A percentile compares a stretch with the other conserved stretches of the same genome.
phyloP scores from a whole-genome alignment of 2,113 vertebrate genomes.

The Coptodon rendalli region DNA sequence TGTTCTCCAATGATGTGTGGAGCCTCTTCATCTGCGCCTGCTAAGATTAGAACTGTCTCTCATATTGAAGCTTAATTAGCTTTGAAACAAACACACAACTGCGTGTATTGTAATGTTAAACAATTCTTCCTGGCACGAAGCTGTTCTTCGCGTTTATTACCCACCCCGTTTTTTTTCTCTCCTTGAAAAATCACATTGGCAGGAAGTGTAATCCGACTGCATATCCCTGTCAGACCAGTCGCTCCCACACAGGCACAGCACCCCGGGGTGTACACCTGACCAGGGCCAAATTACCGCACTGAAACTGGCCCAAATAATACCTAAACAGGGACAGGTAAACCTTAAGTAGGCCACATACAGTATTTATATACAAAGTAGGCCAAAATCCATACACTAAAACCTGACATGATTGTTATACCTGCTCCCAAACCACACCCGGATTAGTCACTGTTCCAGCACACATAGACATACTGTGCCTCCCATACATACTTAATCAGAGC shows the following conservation, averaged over 20 bases:
- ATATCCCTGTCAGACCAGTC: neutral
- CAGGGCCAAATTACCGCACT: neutral
- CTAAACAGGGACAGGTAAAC: slow-evolving; percentile 46
- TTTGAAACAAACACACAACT: neutral
- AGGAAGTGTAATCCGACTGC: neutral
- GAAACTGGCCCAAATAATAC: slow-evolving; percentile 47
- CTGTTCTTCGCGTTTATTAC: neutral
- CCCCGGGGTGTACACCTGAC: neutral
- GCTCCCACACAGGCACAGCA: neutral
- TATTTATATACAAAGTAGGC: slow-evolving; percentile 61
- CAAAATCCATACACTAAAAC: slow-evolving; percentile 39
- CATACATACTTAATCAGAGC: neutral
- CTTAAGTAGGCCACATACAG: slow-evolving; percentile 52
- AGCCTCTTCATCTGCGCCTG: neutral
- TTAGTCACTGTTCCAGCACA: neutral
- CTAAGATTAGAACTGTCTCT: neutral
- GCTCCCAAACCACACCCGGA: slow-evolving; percentile 6
- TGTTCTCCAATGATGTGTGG: slow-evolving; percentile 3
- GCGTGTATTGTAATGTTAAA: neutral
- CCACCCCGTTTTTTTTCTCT: neutral
- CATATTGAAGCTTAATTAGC: neutral
- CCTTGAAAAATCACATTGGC: neutral
- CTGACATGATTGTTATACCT: neutral
- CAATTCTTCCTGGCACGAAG: neutral
- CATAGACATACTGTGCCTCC: neutral